phyloP scores from a whole-genome alignment of 2,888 invertebrate species.

The Troglohyphantes excavatus region DNA sequence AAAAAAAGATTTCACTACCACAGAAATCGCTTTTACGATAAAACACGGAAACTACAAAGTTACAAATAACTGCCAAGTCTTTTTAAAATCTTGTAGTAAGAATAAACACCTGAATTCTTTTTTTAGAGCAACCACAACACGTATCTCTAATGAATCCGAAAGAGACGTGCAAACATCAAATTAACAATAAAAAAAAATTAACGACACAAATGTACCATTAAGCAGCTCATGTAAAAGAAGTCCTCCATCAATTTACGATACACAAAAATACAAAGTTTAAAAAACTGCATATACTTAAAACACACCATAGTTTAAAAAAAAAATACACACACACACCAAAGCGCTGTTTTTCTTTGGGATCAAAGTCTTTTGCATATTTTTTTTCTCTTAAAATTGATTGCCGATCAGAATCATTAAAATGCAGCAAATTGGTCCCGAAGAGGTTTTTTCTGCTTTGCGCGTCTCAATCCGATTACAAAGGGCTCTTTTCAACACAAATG shows the following conservation, averaged over 20 bases:
- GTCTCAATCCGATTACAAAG: conserved; percentile 58
- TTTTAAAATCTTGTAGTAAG: too few relatives aligned
- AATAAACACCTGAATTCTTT: conserved; percentile 1
- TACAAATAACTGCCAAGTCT: too few relatives aligned
- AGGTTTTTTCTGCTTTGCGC: conserved; percentile 51
- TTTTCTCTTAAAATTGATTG: conserved; percentile 47
- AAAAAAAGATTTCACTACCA: too few relatives aligned
- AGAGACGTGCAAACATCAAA: background rate
- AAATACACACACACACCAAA: background rate
- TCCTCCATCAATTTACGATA: conserved; percentile 35
- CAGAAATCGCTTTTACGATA: too few relatives aligned
- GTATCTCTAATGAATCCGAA: conserved; percentile 1
- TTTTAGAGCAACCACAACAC: background rate
- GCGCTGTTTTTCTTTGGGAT: conserved; percentile 56
- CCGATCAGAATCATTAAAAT: conserved; percentile 65
- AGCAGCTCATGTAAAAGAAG: conserved; percentile 5
- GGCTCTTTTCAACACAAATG: conserved; percentile 47
- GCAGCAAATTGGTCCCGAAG: conserved; percentile 63
- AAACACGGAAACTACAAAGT: too few relatives aligned
- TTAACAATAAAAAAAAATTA: conserved; percentile 2
- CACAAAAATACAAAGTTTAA: background rate
- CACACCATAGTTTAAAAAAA: conserved; percentile 20
- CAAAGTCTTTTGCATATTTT: conserved; percentile 46
- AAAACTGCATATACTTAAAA: conserved; percentile 36
- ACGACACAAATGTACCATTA: background rate